Base-by-base conservation (phyloP, 2,113 vertebrate species). In the Centrocercus urophasianus region DNA sequence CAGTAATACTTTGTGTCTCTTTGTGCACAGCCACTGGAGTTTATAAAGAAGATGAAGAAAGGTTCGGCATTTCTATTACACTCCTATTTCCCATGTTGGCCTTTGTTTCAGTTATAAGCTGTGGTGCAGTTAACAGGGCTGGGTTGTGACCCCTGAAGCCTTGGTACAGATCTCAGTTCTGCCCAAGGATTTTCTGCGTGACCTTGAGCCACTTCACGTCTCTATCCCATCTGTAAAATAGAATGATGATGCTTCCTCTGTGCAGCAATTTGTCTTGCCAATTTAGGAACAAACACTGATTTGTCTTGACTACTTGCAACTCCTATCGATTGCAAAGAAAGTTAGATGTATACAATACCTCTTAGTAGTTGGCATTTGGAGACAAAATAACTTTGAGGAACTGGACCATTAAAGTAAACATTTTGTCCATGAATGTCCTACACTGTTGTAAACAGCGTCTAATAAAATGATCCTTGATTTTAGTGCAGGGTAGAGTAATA, bases 381-480 rank as follows among this genome's bases (percentile, higher is more conserved):
- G 89, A 84, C 93, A 96, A 89, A 95, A 93, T 89, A 83, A 76
- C 77, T 90, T 11, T 76, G 89, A 92, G 67, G 59, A 82, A 79
- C 86, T 24, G 63, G 66, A 47, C 70, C 63, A 73, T 93, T 89
- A 86, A 52, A 87, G 71, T 34, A 80, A 94, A 80, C 13, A 36
- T 92, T 94, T 75, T 81, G 83, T 52, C 57, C 16, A 0, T 52
- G 66, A 52, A 48, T 75, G 66, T 74, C 86, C 65, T 43, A 4
- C 20, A 24, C 18, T 19, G 47, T 80, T 96, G 75, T 27, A 77
- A 93, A 72, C 32, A 27, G 70, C 4, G 36, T 36, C 64, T 91
- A 88, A 83, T 38, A 88, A 89, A 94, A 73, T 34, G 64, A 42
- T 67, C n/a, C 54, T 75, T 47, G 4, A 24, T 65, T 78, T 86